These are phyloP conservation scores for Monodelphis domestica DNA, from an alignment of 2,797 vertebrate species.

Conservation along the genomic window DNA sequence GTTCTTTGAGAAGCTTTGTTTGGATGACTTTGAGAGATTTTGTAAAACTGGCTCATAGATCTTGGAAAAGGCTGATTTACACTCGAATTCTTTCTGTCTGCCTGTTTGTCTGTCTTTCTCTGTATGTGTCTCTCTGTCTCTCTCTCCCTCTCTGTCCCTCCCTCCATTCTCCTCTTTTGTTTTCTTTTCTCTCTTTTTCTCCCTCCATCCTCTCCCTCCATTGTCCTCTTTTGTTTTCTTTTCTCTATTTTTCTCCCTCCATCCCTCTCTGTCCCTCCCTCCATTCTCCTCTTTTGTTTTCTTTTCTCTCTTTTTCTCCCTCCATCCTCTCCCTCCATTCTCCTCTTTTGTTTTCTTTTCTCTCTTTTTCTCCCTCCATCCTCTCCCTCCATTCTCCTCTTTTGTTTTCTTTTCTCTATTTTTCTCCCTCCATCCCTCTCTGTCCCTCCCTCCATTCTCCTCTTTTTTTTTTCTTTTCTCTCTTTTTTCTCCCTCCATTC, in stretches of 20 bases:
- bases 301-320: neutral
- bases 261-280: neutral
- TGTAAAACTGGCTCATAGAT: neutral
- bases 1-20: no score
- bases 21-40: neutral
- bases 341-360: neutral
- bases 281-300: neutral
- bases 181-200: neutral
- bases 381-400: no score
- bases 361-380: neutral
- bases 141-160: neutral
- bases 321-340: no score
- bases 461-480: neutral
- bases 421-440: no score
- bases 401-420: neutral
- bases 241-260: neutral
- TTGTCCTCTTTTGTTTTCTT: no score
- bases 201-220: no score
- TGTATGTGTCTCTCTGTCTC: neutral
- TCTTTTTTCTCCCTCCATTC: neutral
- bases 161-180: neutral
- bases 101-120: neutral
- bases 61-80: neutral
- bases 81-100: neutral
- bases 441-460: no score